phyloP scores from a whole-genome alignment of 1,140 invertebrate genomes.

The Lordiphosa mommai region DNA sequence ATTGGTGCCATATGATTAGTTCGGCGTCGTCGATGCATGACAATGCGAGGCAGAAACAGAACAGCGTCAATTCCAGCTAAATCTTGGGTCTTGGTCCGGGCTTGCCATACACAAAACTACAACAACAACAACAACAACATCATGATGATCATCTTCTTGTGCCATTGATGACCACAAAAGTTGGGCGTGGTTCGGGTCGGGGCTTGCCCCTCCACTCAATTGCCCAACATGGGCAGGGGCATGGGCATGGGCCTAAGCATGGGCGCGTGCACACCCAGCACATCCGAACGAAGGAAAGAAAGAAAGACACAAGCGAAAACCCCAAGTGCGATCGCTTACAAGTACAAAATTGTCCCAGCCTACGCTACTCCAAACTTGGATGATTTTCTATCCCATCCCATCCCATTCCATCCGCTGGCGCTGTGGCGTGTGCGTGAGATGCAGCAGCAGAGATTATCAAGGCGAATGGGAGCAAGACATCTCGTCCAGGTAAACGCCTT shows the following conservation, averaged over 20 bases:
- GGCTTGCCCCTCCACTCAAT: slow-evolving; percentile 61
- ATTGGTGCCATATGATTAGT: slow-evolving; percentile 75
- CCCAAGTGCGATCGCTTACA: slow-evolving; percentile 71
- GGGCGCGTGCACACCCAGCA: slow-evolving; percentile 35
- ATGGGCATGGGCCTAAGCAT: slow-evolving; percentile 29
- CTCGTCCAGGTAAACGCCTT: slow-evolving; percentile 37
- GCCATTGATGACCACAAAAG: slow-evolving; percentile 75
- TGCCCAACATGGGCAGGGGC: slow-evolving; percentile 66
- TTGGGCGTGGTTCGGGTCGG: slow-evolving; percentile 52
- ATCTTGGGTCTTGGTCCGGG: slow-evolving; percentile 42
- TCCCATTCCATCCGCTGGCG: slow-evolving; percentile 14
- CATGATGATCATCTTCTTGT: slow-evolving; percentile 52
- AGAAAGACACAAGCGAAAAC: slow-evolving; percentile 19
- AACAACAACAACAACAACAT: slow-evolving; percentile 35
- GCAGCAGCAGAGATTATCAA: slow-evolving; percentile 42
- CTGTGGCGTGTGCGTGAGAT: slow-evolving; percentile 57
- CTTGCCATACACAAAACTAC: slow-evolving; percentile 20
- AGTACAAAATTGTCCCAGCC: slow-evolving; percentile 71
- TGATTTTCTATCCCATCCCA: slow-evolving; percentile 4
- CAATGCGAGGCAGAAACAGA: slow-evolving; percentile 39
- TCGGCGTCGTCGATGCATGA: slow-evolving; percentile 59
- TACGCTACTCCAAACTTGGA: slow-evolving; percentile 48
- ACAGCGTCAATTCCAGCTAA: slow-evolving; percentile 30
- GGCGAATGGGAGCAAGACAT: slow-evolving; percentile 70
- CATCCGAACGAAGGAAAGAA: slow-evolving; percentile 2